Base-by-base conservation (phyloP, 1,140 invertebrate species). In the Oedothorax gibbosus region DNA sequence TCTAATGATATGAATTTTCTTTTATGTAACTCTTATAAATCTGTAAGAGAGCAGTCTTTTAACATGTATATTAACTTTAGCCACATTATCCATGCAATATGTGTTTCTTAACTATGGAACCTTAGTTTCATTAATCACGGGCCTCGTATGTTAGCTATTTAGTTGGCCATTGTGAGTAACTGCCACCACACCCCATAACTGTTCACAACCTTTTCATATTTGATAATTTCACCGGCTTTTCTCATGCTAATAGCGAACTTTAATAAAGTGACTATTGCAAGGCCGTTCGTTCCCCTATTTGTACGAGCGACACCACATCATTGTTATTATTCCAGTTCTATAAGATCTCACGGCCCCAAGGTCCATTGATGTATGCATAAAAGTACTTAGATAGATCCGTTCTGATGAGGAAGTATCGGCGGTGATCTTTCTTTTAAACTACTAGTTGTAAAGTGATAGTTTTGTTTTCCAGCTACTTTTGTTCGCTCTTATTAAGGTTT, bases 371-470 rank as follows among this genome's bases (percentile, higher is more conserved):
- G 49, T 18, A 69, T 15, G 66, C 14, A 69, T 69, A 50, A 51
- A 53, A 5, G 14, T 18, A 71, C 14, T 71, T 54, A 51, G 14
- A n/a, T 18, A 18, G 15, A 7, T 71, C 49, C 15, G 12, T 10
- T 51, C 21, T 14, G 50, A 21, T 15, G 51, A 49, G 66, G 11
- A 9, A 12, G 35, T 18, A 53, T 20, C 49, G 18, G 14, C 65
- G 12, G 65, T 35, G 10, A n/a, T 49, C 20, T 20, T 68, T 18
- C 15, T 5, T 60, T 14, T 14, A 60, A 60, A 60, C 57, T 60
- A 71, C 50, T 71, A 71, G 54, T 51, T 71, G 69, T 71, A 53
- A 71, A 71, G 51, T 51, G 69, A 53, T 71, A 71, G 50, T 53
- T 71, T 71, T 71, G 50, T 53, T 15, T n/a, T 53, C 50, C 49